Conservation (phyloP, 30 jellyfish, hydroid and myxozoan genomes). For the Aurelia sp. region DNA sequence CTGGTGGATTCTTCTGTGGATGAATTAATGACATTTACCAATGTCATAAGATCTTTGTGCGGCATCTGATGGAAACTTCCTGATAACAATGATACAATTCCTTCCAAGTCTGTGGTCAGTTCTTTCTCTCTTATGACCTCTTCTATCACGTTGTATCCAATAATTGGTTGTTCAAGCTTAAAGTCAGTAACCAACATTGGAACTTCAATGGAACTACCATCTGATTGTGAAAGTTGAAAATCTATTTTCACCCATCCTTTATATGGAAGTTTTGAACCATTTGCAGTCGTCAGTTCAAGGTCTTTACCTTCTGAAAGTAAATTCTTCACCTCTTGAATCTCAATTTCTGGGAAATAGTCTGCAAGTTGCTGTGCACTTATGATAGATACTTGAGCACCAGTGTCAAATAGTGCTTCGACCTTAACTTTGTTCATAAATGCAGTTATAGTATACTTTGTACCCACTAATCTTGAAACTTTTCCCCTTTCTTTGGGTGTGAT, state of each 20-base stretch:
- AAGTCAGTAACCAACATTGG: neutral
- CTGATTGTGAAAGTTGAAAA: neutral
- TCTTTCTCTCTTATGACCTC: neutral
- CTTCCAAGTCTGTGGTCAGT: too few species aligned
- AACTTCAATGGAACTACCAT: neutral
- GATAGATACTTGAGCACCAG: conserved; percentile 64
- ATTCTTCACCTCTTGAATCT: neutral
- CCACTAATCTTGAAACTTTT: neutral
- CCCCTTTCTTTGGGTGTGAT: conserved; percentile 28
- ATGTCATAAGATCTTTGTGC: neutral
- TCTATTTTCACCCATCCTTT: conserved; percentile 6
- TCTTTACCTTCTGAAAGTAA: neutral
- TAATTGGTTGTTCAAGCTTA: neutral
- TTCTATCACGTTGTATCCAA: conserved; percentile 4
- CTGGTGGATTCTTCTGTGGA: too few species aligned
- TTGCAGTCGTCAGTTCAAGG: neutral
- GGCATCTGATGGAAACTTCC: neutral
- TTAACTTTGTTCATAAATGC: neutral
- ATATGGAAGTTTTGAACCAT: conserved; percentile 18
- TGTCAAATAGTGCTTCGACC: conserved; percentile 24
- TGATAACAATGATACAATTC: neutral
- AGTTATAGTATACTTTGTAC: neutral
- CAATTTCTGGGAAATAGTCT: conserved; percentile 1
- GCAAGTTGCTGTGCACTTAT: conserved; percentile 11
- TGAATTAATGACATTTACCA: neutral